A percentile compares a stretch with the other conserved stretches of the same genome.
Evolutionary conservation across 2,113 vertebrate genomes (phyloP).

Genomic region (Phasianus colchicus): DNA sequence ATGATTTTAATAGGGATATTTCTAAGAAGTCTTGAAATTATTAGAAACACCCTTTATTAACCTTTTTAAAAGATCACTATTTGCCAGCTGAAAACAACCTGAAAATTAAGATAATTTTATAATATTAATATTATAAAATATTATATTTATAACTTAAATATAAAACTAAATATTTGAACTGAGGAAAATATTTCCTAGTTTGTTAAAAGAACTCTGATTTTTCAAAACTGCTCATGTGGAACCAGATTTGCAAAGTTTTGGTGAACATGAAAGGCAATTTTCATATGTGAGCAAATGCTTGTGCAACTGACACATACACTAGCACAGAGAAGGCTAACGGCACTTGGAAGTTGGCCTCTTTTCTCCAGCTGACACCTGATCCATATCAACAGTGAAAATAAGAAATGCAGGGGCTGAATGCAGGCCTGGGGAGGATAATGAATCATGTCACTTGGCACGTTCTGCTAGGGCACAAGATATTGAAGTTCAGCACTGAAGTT

Average conservation of each 20-base stretch:
- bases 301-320: rapidly evolving
- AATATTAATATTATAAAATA: too few species aligned
- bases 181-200: neutral
- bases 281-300: neutral
- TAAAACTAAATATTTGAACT: neutral
- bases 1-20: neutral
- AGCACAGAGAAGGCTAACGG: neutral
- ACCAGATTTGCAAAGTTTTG: neutral
- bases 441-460: neutral
- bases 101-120: neutral
- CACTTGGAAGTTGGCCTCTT: neutral
- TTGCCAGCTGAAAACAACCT: neutral
- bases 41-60: neutral
- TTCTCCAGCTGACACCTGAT: neutral
- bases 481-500: neutral
- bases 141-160: neutral
- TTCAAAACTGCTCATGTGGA: neutral
- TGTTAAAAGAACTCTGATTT: neutral
- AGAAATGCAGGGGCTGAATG: neutral
- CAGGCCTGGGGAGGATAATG: neutral
- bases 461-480: too few species aligned
- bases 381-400: neutral
- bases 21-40: neutral
- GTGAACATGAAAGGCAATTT: neutral
- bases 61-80: neutral